Base-by-base conservation (phyloP, 2,797 vertebrate species). In the Anniella stebbinsi region DNA sequence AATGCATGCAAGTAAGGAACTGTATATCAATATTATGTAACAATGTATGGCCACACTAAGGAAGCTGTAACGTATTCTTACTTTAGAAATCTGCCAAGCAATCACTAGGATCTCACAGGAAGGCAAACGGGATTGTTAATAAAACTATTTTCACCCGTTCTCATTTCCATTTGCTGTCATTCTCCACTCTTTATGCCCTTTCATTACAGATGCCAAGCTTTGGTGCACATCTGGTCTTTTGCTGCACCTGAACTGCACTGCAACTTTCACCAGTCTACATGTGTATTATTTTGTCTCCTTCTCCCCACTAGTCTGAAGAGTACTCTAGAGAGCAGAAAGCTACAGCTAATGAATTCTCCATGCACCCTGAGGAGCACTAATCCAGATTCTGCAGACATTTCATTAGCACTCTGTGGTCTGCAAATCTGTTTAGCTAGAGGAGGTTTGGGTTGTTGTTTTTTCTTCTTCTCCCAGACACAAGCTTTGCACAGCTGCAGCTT, bases 281-380 rank as follows among this genome's bases (percentile, higher is more conserved):
- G 45, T 41, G n/a, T 89, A 28, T 84, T 89, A 83, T 36, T 78
- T 63, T 78, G 67, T 51, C n/a, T 38, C 23, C 51, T 70, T 70
- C 25, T 57, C 41, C 36, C 7, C 33, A 11, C 54, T 84, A 77
- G 80, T 80, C n/a, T 82, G n/a, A 57, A 36, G 69, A 36, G 33
- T 48, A 51, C 54, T 72, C 66, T 70, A 77, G 78, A 63, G 45
- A 88, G 21, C 25, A 75, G 83, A 76, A 48, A 82, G 72, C 33
- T 77, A 57, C 30, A 80, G 51, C 33, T 89, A 88, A 89, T 84
- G 84, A 92, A 87, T 92, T 89, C 73, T 63, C 80, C 80, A 51
- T 38, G 28, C 38, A 87, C 85, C 73, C 38, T 78, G 72, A 78
- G 72, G 28, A 78, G 18, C 72, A 87, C 51, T 87, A 83, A 84